These are phyloP conservation scores for Xanthorhoe designata DNA, from an alignment of 2,888 invertebrate species.

Conservation along the genomic window DNA sequence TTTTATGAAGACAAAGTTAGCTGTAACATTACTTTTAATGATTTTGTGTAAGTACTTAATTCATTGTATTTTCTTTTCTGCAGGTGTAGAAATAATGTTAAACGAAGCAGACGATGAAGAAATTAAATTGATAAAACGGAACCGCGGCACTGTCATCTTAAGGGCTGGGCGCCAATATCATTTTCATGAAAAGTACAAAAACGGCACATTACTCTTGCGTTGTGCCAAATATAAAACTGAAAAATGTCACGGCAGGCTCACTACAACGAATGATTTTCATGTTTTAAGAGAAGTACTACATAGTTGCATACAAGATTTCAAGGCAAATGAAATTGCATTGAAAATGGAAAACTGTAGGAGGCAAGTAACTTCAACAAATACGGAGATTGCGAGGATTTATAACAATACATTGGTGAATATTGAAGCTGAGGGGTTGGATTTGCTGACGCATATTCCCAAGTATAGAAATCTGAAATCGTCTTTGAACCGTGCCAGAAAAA, in stretches of 20 bases:
- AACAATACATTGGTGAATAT: conserved; percentile 5
- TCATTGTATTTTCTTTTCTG: not conserved
- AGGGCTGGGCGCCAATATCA: conserved; percentile 16
- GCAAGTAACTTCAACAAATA: conserved; percentile 2
- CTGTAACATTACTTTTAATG: too few relatives aligned
- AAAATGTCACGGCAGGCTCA: conserved; percentile 16
- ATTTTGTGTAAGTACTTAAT: not conserved
- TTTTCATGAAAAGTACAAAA: conserved; percentile 7
- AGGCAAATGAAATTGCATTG: conserved; percentile 17
- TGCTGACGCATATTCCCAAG: not conserved
- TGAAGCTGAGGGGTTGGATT: not conserved
- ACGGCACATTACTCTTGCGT: conserved; percentile 7
- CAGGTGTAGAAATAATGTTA: not conserved
- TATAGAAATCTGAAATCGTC: conserved; percentile 9
- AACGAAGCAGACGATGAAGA: not conserved
- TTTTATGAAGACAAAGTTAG: too few relatives aligned
- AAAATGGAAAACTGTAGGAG: conserved; percentile 12
- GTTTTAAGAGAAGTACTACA: conserved; percentile 16
- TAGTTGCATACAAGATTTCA: conserved; percentile 14
- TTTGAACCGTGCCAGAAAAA: conserved; percentile 3
- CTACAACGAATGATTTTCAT: conserved; percentile 1
- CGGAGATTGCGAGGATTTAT: conserved; percentile 8
- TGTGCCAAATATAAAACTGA: conserved; percentile 18
- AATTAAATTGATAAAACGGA: conserved; percentile 3
- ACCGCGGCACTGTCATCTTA: conserved; percentile 10